A percentile compares a stretch with the other conserved stretches of the same genome.
phyloP scores from a whole-genome alignment of 2,888 invertebrate species.

The Lithophane socia region DNA sequence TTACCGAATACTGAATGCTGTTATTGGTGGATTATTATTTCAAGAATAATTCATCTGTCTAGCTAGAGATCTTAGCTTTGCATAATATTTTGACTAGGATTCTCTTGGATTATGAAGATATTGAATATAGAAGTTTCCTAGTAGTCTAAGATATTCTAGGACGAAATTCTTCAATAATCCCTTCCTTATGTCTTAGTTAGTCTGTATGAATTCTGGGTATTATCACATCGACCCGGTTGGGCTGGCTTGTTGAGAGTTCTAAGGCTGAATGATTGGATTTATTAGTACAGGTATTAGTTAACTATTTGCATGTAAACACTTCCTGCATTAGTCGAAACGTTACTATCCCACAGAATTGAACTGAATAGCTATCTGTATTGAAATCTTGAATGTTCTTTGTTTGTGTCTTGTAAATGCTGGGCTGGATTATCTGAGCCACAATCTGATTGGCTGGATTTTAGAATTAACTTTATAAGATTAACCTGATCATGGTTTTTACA shows the following conservation, averaged over 20 bases:
- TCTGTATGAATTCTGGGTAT: conserved; percentile 40
- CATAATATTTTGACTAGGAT: conserved; percentile 61
- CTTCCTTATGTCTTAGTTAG: conserved; percentile 61
- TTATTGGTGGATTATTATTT: conserved; percentile 55
- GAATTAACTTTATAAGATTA: neutral
- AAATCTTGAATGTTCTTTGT: conserved; percentile 36
- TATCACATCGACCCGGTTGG: conserved; percentile 46
- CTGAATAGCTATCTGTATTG: conserved; percentile 27
- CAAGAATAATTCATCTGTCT: conserved; percentile 63
- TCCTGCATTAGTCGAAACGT: conserved; percentile 53
- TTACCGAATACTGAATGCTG: conserved; percentile 46
- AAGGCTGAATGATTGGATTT: conserved; percentile 58
- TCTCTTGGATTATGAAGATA: conserved; percentile 22
- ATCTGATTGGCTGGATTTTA: neutral
- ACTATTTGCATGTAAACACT: conserved; percentile 51
- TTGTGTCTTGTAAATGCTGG: conserved; percentile 17
- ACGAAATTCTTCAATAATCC: conserved; percentile 40
- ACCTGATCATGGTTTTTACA: neutral
- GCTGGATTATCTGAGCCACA: conserved; percentile 15
- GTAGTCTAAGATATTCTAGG: conserved; percentile 49
- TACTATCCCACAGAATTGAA: conserved; percentile 22
- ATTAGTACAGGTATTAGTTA: conserved; percentile 52
- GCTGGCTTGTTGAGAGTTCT: conserved; percentile 29
- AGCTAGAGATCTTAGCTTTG: conserved; percentile 45
- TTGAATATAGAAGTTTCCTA: conserved; percentile 56